Base-by-base conservation (phyloP, 2,797 vertebrate species). In the Sebastes miniatus region DNA sequence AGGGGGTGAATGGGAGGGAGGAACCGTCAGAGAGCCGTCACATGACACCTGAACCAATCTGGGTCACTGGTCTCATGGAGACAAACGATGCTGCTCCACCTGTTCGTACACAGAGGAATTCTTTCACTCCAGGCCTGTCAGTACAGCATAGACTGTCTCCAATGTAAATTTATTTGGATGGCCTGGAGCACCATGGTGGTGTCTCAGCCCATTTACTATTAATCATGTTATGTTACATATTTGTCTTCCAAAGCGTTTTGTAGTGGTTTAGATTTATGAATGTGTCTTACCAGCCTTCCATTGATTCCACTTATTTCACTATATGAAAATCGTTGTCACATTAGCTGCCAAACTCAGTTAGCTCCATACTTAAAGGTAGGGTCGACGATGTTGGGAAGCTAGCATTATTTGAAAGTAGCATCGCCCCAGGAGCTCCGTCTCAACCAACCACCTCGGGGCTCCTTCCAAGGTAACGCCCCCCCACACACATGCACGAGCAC, bases 11-110 rank as follows among this genome's bases (percentile, higher is more conserved):
- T 75, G 59, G 63, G 34, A 63, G 31, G 54, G 69, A 73, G 79
- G 73, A 73, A 74, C 56, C 4, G 0, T 65, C 8, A 69, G 76
- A 66, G 39, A 86, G 65, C 20, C 59, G 75, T 86, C 83, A 90
- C 80, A 73, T 85, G 92, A 93, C 84, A 92, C 89, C 88, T 88
- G 87, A 91, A 71, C 77, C 78, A 73, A 87, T 91, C 43, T 93
- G 83, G 93, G 89, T 90, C 88, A 86, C 50, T 62, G 54, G 31
- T 68, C 76, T 79, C 75, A 62, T 9, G 39, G 56, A 67, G 76
- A 88, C 62, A 58, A 80, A 76, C 0, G 47, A 76, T 39, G 76
- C 58, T 20, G 66, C 80, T 69, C 34, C 79, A 70, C 43, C 84
- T 79, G 58, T 22, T 65, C 3, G 2, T 32, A 22, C 5, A 79